phyloP scores from a whole-genome alignment of 2,888 invertebrate species.

The Disparrhopalites patrizii region DNA sequence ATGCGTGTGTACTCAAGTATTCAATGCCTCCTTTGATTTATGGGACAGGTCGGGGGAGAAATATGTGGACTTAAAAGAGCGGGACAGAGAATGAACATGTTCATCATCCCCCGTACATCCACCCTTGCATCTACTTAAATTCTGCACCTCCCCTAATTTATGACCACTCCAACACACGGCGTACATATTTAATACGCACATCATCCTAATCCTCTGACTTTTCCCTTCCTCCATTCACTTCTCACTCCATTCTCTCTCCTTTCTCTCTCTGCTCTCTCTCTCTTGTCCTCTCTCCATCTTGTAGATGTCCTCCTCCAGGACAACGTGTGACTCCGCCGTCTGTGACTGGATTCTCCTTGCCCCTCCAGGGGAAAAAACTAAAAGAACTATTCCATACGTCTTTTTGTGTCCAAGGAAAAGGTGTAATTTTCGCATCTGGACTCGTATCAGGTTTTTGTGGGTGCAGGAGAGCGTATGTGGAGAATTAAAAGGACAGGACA shows the following conservation, averaged over 20 bases:
- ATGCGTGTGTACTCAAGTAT: slow-evolving; percentile 36
- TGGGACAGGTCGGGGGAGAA: slow-evolving; percentile 36
- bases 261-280: no score
- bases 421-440: slow-evolving; percentile 5
- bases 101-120: slow-evolving; percentile 35
- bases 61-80: slow-evolving; percentile 42
- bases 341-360: no score
- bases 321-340: background rate
- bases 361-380: no score
- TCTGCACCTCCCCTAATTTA: slow-evolving; percentile 35
- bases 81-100: slow-evolving; percentile 43
- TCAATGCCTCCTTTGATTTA: slow-evolving; percentile 37
- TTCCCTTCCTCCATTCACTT: background rate
- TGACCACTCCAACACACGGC: slow-evolving; percentile 26
- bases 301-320: background rate
- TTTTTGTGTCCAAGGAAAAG: slow-evolving; percentile 1
- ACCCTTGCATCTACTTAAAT: no score
- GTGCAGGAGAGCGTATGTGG: no score
- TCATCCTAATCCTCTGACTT: slow-evolving; percentile 15
- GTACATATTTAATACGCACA: background rate
- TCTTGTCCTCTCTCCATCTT: no score
- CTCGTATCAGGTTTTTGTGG: background rate
- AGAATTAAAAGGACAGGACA: no score
- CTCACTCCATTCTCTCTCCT: background rate
- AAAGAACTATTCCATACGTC: no score